phyloP scores from a whole-genome alignment of 2,113 vertebrate genomes.

The Cyphomyrus discorhynchus region DNA sequence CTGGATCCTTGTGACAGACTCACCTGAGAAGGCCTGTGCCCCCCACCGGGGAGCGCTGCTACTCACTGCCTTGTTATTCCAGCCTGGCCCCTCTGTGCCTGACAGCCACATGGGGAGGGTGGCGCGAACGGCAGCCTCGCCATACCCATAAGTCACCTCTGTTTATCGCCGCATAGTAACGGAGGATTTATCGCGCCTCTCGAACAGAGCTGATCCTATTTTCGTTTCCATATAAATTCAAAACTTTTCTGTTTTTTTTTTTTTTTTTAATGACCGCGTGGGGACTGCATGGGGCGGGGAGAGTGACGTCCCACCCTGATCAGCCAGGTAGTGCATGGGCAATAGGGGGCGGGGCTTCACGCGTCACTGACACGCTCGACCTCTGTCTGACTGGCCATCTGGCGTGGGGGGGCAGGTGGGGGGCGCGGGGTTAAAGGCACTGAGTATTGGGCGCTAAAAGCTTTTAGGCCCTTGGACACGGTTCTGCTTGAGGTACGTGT shows the following conservation, averaged over 20 bases:
- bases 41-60: not conserved
- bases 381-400: no score
- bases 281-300: not conserved
- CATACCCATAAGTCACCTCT: not conserved
- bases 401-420: not conserved
- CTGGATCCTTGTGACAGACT: not conserved
- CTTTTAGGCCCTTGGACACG: not conserved
- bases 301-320: not conserved
- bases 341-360: not conserved
- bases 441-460: not conserved
- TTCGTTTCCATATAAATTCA: conserved; percentile 18
- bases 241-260: not conserved
- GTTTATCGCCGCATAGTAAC: not conserved
- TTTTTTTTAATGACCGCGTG: not conserved
- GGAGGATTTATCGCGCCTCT: conserved; percentile 7
- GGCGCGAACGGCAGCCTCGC: not conserved
- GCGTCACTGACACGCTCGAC: not conserved
- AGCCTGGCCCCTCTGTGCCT: not conserved
- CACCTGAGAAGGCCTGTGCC: not conserved
- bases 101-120: not conserved
- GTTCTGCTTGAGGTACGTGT: not conserved
- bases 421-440: not conserved
- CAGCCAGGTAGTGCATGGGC: not conserved
- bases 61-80: conserved; percentile 22
- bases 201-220: not conserved